phyloP scores from a whole-genome alignment of 2,797 vertebrate species.

The Fundulus diaphanus region DNA sequence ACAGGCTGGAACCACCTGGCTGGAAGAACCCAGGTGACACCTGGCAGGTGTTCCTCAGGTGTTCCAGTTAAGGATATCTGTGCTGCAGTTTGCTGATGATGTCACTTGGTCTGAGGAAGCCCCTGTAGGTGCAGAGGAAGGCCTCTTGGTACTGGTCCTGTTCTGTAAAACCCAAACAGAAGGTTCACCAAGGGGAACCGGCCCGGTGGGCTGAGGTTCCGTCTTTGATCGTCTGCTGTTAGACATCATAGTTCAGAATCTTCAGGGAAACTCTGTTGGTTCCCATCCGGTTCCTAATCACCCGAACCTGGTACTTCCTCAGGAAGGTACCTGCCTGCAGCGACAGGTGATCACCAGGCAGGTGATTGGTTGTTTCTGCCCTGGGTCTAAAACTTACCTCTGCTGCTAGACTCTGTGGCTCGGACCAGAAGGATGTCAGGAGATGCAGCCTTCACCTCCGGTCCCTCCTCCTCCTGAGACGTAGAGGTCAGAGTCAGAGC shows the following conservation, averaged over 20 bases:
- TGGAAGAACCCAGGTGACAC: too few species aligned
- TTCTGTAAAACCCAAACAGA: conserved; percentile 73
- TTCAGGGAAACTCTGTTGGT: too few species aligned
- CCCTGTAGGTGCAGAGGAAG: conserved; percentile 92
- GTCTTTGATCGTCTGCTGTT: too few species aligned
- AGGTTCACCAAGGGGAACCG: background rate
- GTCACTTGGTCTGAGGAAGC: conserved; percentile 88
- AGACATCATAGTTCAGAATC: too few species aligned
- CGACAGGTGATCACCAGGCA: background rate
- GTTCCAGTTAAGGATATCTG: conserved; percentile 87
- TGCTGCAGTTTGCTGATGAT: conserved; percentile 92
- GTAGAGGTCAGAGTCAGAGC: background rate
- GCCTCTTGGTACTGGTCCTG: conserved; percentile 91
- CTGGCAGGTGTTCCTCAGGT: background rate
- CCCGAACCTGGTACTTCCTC: background rate
- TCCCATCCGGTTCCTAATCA: background rate
- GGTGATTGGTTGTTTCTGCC: background rate
- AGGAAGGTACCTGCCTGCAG: background rate
- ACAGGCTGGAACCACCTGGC: background rate
- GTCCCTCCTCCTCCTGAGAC: conserved; percentile 65
- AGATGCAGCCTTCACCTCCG: conserved; percentile 79
- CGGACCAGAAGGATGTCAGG: conserved; percentile 88
- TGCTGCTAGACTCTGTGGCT: conserved; percentile 82
- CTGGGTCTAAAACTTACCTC: conserved; percentile 64
- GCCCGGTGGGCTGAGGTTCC: too few species aligned